Percentiles rank a stretch among this genome's conserved stretches.
phyloP scores from a whole-genome alignment of 2,797 vertebrate genomes.

The Remorina albescens region DNA sequence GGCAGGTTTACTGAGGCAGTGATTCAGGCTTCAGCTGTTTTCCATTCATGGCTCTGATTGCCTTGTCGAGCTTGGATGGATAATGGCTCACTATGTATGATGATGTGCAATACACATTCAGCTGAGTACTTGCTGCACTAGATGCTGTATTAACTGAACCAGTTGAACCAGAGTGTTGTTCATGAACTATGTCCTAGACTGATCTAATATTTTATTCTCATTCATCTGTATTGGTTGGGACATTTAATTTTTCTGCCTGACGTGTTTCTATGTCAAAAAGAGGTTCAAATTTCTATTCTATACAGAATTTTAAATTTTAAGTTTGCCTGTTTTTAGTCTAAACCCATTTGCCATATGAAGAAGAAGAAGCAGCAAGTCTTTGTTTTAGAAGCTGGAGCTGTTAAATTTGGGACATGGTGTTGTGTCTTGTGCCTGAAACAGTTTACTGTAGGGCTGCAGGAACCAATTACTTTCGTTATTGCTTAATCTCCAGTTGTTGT shows the following conservation, averaged over 20 bases:
- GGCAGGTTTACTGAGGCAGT: constrained; percentile 43
- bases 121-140: not conserved
- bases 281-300: not conserved
- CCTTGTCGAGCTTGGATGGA: constrained; percentile 19
- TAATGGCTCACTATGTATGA: constrained; percentile 22
- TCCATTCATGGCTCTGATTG: constrained; percentile 54
- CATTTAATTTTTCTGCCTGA: not conserved
- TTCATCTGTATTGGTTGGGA: not conserved
- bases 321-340: not conserved
- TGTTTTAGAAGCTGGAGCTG: not conserved
- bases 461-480: not conserved
- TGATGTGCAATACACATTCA: constrained; percentile 13
- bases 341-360: not conserved
- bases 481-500: not conserved
- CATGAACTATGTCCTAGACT: not conserved
- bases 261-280: not conserved
- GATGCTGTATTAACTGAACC: constrained; percentile 5
- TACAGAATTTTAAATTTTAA: no score
- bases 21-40: constrained; percentile 55
- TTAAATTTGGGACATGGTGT: not conserved
- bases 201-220: constrained; percentile 8
- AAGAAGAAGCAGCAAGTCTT: not conserved
- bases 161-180: constrained; percentile 16
- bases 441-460: not conserved
- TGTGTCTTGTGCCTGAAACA: not conserved